Evolutionary conservation across 2,888 invertebrate genomes (phyloP).

Genomic region (Mythimna pallens): DNA sequence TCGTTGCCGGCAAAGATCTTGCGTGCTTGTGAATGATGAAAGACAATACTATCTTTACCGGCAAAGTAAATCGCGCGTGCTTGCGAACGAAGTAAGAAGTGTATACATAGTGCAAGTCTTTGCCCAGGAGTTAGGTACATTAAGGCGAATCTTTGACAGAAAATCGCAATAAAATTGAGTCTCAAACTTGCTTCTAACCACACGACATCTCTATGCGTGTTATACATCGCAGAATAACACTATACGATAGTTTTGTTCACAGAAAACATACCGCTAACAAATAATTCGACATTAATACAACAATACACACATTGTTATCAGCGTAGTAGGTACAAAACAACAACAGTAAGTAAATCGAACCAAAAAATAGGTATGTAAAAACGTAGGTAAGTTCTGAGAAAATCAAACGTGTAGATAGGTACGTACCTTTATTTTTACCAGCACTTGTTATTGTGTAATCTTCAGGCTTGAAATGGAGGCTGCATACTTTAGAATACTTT

Average conservation of each 20-base stretch:
- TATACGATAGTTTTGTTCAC: not conserved
- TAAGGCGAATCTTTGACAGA: not conserved
- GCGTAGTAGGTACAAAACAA: constrained; percentile 25
- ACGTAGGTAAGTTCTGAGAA: constrained; percentile 31
- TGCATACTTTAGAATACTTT: constrained; percentile 89
- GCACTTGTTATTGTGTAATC: constrained; percentile 87
- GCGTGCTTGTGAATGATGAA: no score
- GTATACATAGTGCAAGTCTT: no score
- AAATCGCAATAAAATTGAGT: not conserved
- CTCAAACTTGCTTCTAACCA: not conserved
- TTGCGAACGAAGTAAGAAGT: no score
- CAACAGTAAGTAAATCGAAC: constrained; percentile 9
- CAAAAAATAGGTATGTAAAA: constrained; percentile 15
- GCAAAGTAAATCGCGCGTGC: no score
- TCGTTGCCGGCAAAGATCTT: no score
- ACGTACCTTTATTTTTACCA: constrained; percentile 86
- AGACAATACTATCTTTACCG: no score
- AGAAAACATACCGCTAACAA: not conserved
- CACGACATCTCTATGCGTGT: not conserved
- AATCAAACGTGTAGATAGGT: constrained; percentile 51
- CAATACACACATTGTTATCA: constrained; percentile 5
- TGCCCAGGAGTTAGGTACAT: no score
- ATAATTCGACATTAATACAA: not conserved
- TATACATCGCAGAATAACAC: not conserved
- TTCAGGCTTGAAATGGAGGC: constrained; percentile 85